phyloP scores from a whole-genome alignment of 2,888 invertebrate species.

The Phlogophora meticulosa region DNA sequence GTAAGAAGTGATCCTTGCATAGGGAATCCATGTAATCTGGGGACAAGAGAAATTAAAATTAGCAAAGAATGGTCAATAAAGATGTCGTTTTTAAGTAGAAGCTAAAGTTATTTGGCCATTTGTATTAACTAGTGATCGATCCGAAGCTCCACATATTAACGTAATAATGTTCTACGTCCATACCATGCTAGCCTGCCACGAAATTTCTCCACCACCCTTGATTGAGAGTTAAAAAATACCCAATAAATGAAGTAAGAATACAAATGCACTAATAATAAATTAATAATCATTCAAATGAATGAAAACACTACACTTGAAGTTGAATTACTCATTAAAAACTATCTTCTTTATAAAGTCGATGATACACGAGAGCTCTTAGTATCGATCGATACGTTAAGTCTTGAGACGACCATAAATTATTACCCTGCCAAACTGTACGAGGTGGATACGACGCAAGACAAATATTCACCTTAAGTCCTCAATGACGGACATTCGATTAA shows the following conservation, averaged over 20 bases:
- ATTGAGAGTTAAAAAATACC: no score
- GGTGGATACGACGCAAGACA: conserved; percentile 52
- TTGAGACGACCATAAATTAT: conserved; percentile 38
- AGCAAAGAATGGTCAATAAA: background rate
- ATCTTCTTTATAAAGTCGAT: conserved; percentile 1
- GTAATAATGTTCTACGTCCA: no score
- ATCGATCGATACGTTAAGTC: conserved; percentile 34
- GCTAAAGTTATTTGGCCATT: no score
- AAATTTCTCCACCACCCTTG: no score
- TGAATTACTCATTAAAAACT: background rate
- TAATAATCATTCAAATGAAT: background rate
- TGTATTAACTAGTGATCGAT: no score
- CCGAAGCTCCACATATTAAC: no score
- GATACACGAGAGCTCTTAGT: background rate
- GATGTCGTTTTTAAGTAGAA: background rate
- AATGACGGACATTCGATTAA: conserved; percentile 57
- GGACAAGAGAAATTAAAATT: conserved; percentile 74
- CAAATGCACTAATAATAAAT: no score
- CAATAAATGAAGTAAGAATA: no score
- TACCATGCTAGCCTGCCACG: no score
- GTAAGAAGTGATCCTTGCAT: conserved; percentile 97
- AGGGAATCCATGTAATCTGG: conserved; percentile 97
- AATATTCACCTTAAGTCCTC: conserved; percentile 56
- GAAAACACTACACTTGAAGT: background rate
- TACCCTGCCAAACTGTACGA: conserved; percentile 28